phyloP scores from a whole-genome alignment of 2,113 vertebrate species.

The Anarhynchus alexandrinus region DNA sequence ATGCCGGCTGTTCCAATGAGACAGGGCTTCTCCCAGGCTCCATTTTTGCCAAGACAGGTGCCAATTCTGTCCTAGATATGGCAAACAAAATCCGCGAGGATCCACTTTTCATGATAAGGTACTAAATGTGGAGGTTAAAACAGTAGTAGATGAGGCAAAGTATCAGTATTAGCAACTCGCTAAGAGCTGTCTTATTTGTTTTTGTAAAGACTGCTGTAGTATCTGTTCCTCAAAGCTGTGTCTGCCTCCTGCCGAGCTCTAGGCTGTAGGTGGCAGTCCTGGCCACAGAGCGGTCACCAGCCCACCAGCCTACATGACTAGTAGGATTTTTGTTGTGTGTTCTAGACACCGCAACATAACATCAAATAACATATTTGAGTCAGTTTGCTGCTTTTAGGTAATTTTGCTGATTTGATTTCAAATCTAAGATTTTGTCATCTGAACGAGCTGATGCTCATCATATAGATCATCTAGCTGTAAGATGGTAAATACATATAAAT shows the following conservation, averaged over 20 bases:
- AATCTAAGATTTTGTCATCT: no score
- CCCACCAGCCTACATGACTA: accelerated
- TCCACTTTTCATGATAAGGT: slow-evolving; percentile 94
- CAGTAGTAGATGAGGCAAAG: background rate
- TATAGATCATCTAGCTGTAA: background rate
- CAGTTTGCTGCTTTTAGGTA: background rate
- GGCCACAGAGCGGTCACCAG: background rate
- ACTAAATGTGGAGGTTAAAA: background rate
- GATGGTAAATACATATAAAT: background rate
- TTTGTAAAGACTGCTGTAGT: no score
- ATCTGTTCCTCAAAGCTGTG: accelerated
- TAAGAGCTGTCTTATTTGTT: no score
- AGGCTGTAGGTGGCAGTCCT: background rate
- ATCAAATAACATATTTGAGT: accelerated
- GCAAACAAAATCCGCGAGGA: slow-evolving; percentile 97
- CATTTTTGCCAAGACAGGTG: slow-evolving; percentile 81
- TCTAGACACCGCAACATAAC: accelerated
- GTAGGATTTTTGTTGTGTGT: background rate
- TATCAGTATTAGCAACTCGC: accelerated
- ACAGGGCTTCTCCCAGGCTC: slow-evolving; percentile 92
- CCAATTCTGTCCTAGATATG: slow-evolving; percentile 87
- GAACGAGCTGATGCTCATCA: background rate
- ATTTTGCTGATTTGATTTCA: background rate
- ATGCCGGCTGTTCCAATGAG: slow-evolving; percentile 84
- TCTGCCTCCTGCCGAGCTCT: background rate